These are phyloP conservation scores for Callipepla squamata DNA, from an alignment of 2,113 vertebrate species.

Conservation along the genomic window DNA sequence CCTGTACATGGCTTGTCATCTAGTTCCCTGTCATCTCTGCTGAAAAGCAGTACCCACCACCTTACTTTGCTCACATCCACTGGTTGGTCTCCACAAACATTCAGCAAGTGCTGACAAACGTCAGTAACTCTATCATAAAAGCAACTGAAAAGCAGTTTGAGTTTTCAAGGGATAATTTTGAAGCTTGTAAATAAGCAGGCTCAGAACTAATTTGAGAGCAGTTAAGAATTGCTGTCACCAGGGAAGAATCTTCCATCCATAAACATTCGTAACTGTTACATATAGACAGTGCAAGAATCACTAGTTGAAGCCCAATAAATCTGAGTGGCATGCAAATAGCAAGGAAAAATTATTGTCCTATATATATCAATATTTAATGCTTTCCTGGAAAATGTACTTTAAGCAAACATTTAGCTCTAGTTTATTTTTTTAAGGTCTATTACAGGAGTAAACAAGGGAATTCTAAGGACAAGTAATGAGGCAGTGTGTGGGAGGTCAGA, in stretches of 20 bases:
- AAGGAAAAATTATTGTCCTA: neutral
- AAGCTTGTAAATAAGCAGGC: neutral
- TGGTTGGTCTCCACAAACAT: too few species aligned
- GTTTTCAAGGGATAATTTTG: neutral
- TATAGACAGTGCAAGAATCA: neutral
- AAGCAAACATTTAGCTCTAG: neutral
- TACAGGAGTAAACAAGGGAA: neutral
- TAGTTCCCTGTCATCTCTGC: too few species aligned
- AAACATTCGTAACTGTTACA: neutral
- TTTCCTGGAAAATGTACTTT: neutral
- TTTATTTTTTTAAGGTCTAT: rapidly evolving
- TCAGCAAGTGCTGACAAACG: too few species aligned
- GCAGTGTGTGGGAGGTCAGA: neutral
- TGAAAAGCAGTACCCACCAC: too few species aligned
- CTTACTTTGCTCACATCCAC: too few species aligned
- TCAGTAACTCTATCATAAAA: too few species aligned
- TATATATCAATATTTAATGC: neutral
- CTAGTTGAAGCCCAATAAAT: neutral
- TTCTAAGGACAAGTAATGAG: neutral
- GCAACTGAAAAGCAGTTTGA: neutral
- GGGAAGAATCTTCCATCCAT: neutral
- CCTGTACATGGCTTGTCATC: too few species aligned
- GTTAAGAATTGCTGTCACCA: neutral
- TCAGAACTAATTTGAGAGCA: neutral
- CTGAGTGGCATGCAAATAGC: neutral